Base-by-base conservation (phyloP, 2,113 vertebrate species). In the Coptodon rendalli region DNA sequence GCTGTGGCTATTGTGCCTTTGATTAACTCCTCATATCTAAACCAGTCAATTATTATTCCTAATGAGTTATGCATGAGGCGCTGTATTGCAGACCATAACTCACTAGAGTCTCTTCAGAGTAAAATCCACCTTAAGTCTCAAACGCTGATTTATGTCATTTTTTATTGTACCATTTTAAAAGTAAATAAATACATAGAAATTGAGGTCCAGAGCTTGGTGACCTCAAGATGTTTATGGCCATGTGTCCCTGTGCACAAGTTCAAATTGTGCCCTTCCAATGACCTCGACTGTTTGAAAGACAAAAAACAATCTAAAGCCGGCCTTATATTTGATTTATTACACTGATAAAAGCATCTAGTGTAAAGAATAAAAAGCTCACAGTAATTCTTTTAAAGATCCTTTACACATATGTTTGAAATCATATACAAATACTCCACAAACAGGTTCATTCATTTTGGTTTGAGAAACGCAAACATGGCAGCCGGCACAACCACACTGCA, bases 401-500 rank as follows among this genome's bases (percentile, higher is more conserved):
- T 48, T 50, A 45, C 71, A 78, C 6, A 31, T 19, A 31, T 19
- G 43, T 50, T 78, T 78, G 43, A 78, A 29, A 19, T 50, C 71
- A 50, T 29, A 0, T 50, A 50, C 27, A 76, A 78, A 50, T 50
- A 78, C 43, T 19, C 14, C 43, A 76, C 71, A 31, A 78, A 78
- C 16, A 50, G 10, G 43, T 50, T 78, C 71, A 6, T 29, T 31
- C 6, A 5, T 9, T 71, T 54, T 80, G 7, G 34, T 53, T 22
- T 7, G 7, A 54, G 76, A 85, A 89, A 89, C 40, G n/a, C 68
- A 88, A 88, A 92, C 76, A 91, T 57, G 31, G 80, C 52, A 86
- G 79, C 38, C 50, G 71, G 87, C 29, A 78, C 66, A 87, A 90
- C 59, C 83, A 89, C 53, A 61, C 11, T 8, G 19, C n/a, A 34